Evolutionary conservation across 2,113 vertebrate species (phyloP), one percentile per base, ranked within the genome.

Genomic region (Barbus barbus): DNA sequence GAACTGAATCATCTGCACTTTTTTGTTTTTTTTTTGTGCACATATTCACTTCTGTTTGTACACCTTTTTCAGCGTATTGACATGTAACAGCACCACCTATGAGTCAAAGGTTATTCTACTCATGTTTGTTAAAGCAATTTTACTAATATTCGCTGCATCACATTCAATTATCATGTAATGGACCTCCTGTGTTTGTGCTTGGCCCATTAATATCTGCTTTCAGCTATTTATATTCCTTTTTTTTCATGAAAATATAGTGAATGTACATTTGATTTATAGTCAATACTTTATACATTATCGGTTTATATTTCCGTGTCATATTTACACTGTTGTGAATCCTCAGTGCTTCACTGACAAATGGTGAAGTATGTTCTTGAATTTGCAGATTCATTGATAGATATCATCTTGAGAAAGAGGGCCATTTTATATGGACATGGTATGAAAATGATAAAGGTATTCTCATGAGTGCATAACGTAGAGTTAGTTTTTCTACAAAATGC

Each of bases 371-470:
- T 84, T 87, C 81, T 87, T 88, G 85, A 88, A 90, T 90, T 87
- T 86, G 85, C 89, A 88, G 89, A 90, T 88, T 51, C 86, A 85
- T 88, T 90, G 86, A 85, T 87, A 88, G 87, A 87, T 88, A 90
- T 87, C 84, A 88, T 88, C 89, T 88, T 90, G 86, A 87, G 86
- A 90, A 90, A 90, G 86, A 90, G 87, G 89, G 87, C 80, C 79
- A 81, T 88, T 78, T 87, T 90, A 86, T 88, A 85, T 90, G 84
- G 84, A 90, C 87, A 88, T 87, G 89, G 89, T 88, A 87, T 88
- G 87, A 88, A 87, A 90, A 90, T 88, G 84, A 84, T 90, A 83
- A 90, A 90, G 89, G 87, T 90, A 90, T 88, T 87, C 87, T 84
- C 81, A 86, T 83, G 76, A 88, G 87, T 36, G 81, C 85, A 82